A percentile compares a stretch with the other conserved stretches of the same genome.
These are phyloP conservation scores for Ataeniobius toweri DNA, from an alignment of 2,797 vertebrate species.

Conservation along the genomic window DNA sequence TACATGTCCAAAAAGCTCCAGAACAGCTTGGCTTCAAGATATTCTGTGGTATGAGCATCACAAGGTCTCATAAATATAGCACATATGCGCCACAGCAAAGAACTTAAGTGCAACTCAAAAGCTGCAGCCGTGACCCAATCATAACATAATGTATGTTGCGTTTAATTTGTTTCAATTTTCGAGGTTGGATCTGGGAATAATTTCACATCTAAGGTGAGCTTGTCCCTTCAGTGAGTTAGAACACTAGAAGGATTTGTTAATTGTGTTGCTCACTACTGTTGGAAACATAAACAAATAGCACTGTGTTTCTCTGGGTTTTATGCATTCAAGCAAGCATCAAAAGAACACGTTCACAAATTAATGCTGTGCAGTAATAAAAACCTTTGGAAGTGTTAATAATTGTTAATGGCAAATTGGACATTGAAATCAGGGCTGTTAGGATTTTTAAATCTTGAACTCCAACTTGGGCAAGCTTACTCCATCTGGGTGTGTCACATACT, in stretches of 20 bases:
- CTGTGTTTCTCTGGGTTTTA: not conserved
- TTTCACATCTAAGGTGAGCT: not conserved
- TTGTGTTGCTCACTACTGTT: not conserved
- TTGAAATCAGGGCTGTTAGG: not conserved
- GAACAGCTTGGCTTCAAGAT: not conserved
- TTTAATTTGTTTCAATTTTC: not conserved
- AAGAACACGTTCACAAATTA: not conserved
- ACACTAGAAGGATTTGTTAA: not conserved
- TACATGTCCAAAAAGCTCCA: no score
- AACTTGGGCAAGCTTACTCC: not conserved
- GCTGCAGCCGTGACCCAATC: not conserved
- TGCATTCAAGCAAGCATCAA: not conserved
- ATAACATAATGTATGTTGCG: not conserved
- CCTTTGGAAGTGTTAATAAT: not conserved
- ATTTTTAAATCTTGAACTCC: not conserved
- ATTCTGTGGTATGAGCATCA: not conserved
- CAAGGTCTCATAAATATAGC: not conserved
- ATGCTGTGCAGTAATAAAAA: not conserved
- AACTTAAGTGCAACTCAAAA: not conserved
- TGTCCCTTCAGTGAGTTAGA: not conserved
- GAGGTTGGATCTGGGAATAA: not conserved
- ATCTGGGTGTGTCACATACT: not conserved
- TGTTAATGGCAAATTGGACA: not conserved
- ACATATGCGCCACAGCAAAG: not conserved
- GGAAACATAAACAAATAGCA: not conserved